Percentiles rank a stretch among this genome's conserved stretches.
These are phyloP conservation scores for Tinea trinotella DNA, from an alignment of 2,888 invertebrate genomes.

Conservation along the genomic window DNA sequence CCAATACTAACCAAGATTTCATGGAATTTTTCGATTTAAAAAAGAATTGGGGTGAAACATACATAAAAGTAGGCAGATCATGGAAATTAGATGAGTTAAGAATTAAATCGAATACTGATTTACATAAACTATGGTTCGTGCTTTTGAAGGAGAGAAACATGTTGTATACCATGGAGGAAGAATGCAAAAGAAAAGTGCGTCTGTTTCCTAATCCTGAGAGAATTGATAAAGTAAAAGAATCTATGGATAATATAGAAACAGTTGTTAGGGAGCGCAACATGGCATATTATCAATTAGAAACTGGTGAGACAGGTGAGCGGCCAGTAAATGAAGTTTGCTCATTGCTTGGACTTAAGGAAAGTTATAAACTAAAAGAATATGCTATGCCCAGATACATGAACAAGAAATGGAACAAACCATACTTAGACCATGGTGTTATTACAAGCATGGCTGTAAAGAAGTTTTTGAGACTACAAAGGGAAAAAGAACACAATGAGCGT, in stretches of 20 bases:
- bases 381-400: slow-evolving; percentile 78
- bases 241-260: slow-evolving; percentile 93
- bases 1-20: slow-evolving; percentile 59
- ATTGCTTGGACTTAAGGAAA: slow-evolving; percentile 74
- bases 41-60: slow-evolving; percentile 85
- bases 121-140: slow-evolving; percentile 96
- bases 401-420: slow-evolving; percentile 72
- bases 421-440: slow-evolving; percentile 65
- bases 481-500: slow-evolving; percentile 74
- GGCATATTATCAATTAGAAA: slow-evolving; percentile 92
- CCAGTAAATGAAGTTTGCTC: slow-evolving; percentile 74
- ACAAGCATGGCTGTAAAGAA: slow-evolving; percentile 75
- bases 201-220: slow-evolving; percentile 93
- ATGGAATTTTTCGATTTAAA: slow-evolving; percentile 93
- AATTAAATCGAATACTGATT: slow-evolving; percentile 93
- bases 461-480: slow-evolving; percentile 74
- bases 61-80: slow-evolving; percentile 85
- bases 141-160: slow-evolving; percentile 97
- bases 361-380: slow-evolving; percentile 74
- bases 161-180: slow-evolving; percentile 96
- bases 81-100: slow-evolving; percentile 94
- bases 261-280: slow-evolving; percentile 93
- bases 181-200: slow-evolving; percentile 75
- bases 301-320: slow-evolving; percentile 86
- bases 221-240: slow-evolving; percentile 93